Evolutionary conservation across 2,888 invertebrate species (phyloP).

Genomic region (Parnassius smintheus): DNA sequence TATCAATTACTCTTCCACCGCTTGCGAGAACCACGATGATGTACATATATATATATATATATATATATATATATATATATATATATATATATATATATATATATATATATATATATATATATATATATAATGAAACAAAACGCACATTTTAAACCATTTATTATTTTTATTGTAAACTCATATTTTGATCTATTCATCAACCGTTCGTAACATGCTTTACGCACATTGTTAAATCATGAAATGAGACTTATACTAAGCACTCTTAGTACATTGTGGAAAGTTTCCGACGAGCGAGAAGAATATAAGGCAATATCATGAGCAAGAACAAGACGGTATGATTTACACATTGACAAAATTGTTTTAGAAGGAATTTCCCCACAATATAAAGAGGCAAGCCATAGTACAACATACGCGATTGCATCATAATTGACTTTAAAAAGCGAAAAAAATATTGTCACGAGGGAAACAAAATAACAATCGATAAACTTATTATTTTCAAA

Average conservation of each 20-base stretch:
- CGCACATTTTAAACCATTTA: conserved; percentile 65
- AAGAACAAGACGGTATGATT: conserved; percentile 14
- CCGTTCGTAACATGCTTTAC: conserved; percentile 70
- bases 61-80: no score
- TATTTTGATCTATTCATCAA: conserved; percentile 74
- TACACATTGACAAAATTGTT: not conserved
- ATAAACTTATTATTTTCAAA: conserved; percentile 27
- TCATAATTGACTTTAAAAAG: conserved; percentile 76
- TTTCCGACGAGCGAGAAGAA: conserved; percentile 26
- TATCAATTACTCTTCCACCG: no score
- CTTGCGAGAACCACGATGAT: no score
- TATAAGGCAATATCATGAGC: conserved; percentile 20
- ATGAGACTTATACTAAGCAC: conserved; percentile 44
- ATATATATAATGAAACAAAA: conserved; percentile 32
- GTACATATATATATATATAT: no score
- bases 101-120: no score
- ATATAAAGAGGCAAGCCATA: conserved; percentile 8
- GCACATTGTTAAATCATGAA: conserved; percentile 60
- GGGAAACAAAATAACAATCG: conserved; percentile 32
- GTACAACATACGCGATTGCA: conserved; percentile 53
- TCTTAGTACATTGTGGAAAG: conserved; percentile 40
- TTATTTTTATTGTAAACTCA: conserved; percentile 77
- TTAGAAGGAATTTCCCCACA: conserved; percentile 4
- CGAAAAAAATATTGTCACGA: conserved; percentile 39
- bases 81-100: no score